Evolutionary conservation across 2,888 invertebrate genomes (phyloP).

Genomic region (Galerucella pusilla): DNA sequence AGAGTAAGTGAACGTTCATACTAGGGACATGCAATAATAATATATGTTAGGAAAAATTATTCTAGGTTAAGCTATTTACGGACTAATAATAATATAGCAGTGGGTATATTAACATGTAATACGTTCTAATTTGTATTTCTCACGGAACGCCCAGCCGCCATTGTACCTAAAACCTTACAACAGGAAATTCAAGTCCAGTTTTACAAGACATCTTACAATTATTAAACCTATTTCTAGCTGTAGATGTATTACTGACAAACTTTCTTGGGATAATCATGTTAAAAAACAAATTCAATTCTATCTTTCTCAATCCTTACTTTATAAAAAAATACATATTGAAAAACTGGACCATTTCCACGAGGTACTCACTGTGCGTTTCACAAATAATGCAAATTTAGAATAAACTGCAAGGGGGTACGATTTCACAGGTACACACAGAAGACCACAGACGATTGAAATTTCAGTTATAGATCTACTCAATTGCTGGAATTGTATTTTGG

Average conservation of each 20-base stretch:
- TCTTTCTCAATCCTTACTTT: too few species aligned
- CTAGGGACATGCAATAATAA: slow-evolving; percentile 64
- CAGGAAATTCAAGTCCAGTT: slow-evolving; percentile 26
- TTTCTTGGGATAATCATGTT: too few species aligned
- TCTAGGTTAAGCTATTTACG: slow-evolving; percentile 64
- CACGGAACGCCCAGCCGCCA: slow-evolving; percentile 42
- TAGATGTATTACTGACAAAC: neutral
- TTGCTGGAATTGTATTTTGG: too few species aligned
- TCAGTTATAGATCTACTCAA: too few species aligned
- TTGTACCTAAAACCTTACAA: slow-evolving; percentile 36
- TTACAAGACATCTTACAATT: neutral
- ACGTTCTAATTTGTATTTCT: slow-evolving; percentile 39
- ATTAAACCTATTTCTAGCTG: neutral
- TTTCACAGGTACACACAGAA: slow-evolving; percentile 8
- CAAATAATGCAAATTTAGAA: slow-evolving; percentile 26
- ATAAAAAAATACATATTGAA: neutral
- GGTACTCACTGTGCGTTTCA: slow-evolving; percentile 38
- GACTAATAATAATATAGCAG: slow-evolving; percentile 63
- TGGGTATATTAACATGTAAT: slow-evolving; percentile 56
- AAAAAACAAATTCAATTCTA: too few species aligned
- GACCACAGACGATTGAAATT: neutral
- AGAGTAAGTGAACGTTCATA: slow-evolving; percentile 61
- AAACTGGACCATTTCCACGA: slow-evolving; percentile 19
- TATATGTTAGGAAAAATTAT: slow-evolving; percentile 64
- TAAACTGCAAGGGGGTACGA: slow-evolving; percentile 12